A percentile compares a stretch with the other conserved stretches of the same genome.
Evolutionary conservation across 2,113 vertebrate species (phyloP).

Genomic region (Chamaetylas fuelleborni): DNA sequence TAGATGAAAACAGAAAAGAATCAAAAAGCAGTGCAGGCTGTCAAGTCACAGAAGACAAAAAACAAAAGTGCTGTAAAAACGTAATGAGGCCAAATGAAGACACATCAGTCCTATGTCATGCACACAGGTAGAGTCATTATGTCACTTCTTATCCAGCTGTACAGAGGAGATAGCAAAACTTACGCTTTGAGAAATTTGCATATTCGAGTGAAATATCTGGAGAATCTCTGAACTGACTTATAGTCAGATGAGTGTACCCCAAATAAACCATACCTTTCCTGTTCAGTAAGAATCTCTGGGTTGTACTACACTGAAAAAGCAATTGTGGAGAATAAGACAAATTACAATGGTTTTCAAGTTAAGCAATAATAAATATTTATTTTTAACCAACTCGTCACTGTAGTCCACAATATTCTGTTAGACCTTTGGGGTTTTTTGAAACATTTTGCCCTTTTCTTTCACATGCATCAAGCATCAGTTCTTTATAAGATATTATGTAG

Average conservation of each 20-base stretch:
- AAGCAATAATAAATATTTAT: not conserved
- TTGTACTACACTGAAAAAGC: not conserved
- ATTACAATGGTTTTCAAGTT: not conserved
- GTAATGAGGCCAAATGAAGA: accelerated
- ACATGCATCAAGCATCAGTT: not conserved
- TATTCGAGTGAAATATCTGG: not conserved
- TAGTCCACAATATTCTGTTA: not conserved
- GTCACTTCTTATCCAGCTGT: not conserved
- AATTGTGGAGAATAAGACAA: not conserved
- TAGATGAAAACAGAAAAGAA: not conserved
- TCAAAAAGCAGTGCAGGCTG: not conserved
- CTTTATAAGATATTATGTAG: not conserved
- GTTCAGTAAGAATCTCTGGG: not conserved
- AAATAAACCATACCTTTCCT: not conserved
- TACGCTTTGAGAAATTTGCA: not conserved
- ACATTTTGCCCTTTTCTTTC: not conserved
- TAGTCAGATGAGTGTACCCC: not conserved
- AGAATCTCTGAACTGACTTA: not conserved
- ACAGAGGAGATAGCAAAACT: not conserved
- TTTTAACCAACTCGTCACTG: not conserved
- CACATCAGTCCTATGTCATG: accelerated
- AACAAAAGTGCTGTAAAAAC: not conserved
- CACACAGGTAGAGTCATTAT: not conserved
- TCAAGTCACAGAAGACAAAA: not conserved
- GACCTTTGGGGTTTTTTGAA: not conserved